Base-by-base conservation (phyloP, 2,113 vertebrate species). In the Dinomys branickii region DNA sequence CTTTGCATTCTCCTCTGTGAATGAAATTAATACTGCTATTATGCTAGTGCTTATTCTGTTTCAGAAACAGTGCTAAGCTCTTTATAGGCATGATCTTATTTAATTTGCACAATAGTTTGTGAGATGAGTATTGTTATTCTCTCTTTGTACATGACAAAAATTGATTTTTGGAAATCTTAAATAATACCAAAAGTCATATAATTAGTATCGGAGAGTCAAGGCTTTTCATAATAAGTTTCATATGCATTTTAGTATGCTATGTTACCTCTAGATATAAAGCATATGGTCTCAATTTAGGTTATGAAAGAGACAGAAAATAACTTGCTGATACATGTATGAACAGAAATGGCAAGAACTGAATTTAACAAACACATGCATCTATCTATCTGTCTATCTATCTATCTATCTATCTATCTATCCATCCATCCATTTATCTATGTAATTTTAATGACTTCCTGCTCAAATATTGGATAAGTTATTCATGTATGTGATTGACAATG, bases 81-180 rank as follows among this genome's bases (percentile, higher is more conserved):
- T 97, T 65, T 78, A 94, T 26, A 80, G 63, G 20, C 5, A 90
- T 56, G 75, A 67, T 80, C 30, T 90, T 77, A 93, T 58, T 97
- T 85, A 90, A 41, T 90, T 56, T 20, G 81, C 75, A 90, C 14
- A 84, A 47, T 7, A 20, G 8, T 63, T 59, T 90, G 26, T 85
- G 35, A 96, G 44, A 56, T 41, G 14, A 90, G 1, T 58, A 67
- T 52, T 80, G 22, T 90, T 41, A 59, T 75, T 56, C 5, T 59
- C 7, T 33, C 73, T 95, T 80, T 95, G 5, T 80, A 80, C 75
- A 35, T 65, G 17, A 87, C 20, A 90, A 71, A 88, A 85, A 93
- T 47, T 71, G 22, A 73, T 90, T 24, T 67, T 78, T 16, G 41
- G 6, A 4, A 95, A 94, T 11, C 1, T 47, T 92, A 90, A 94